These are phyloP conservation scores for Holacanthus passer DNA, from an alignment of 2,113 vertebrate species.

Conservation along the genomic window DNA sequence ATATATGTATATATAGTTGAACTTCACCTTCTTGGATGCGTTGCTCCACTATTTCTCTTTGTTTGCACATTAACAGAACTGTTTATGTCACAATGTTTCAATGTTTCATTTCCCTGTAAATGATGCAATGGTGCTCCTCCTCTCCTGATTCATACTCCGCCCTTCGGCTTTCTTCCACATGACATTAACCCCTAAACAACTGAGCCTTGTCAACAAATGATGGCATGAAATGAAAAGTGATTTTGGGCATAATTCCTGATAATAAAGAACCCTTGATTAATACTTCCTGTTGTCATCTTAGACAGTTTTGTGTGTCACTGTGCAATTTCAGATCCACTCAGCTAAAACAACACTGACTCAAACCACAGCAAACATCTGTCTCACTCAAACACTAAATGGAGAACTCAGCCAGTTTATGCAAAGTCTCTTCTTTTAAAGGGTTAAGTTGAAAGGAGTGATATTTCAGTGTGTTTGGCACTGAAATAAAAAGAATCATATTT, in stretches of 20 bases:
- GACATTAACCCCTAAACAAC: background rate
- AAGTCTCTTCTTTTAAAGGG: background rate
- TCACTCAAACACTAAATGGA: background rate
- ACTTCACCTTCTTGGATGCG: constrained; percentile 33
- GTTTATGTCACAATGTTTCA: background rate
- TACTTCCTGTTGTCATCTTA: background rate
- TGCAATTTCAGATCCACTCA: background rate
- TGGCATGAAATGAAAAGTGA: background rate
- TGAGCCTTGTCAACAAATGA: background rate
- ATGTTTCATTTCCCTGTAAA: constrained; percentile 56
- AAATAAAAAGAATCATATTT: constrained; percentile 3
- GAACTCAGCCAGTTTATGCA: background rate
- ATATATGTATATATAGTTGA: background rate
- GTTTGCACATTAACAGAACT: background rate
- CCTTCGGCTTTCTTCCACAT: background rate
- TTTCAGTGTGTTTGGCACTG: background rate
- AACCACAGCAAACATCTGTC: background rate
- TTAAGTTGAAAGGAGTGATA: background rate
- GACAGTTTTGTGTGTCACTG: background rate
- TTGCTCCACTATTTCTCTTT: background rate
- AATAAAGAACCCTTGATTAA: background rate
- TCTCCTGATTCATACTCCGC: constrained; percentile 9
- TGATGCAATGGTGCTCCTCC: constrained; percentile 15
- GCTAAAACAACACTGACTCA: background rate
- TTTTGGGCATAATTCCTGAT: background rate